Conservation (phyloP, 2,888 invertebrate species). For the Peribatodes rhomboidaria region DNA sequence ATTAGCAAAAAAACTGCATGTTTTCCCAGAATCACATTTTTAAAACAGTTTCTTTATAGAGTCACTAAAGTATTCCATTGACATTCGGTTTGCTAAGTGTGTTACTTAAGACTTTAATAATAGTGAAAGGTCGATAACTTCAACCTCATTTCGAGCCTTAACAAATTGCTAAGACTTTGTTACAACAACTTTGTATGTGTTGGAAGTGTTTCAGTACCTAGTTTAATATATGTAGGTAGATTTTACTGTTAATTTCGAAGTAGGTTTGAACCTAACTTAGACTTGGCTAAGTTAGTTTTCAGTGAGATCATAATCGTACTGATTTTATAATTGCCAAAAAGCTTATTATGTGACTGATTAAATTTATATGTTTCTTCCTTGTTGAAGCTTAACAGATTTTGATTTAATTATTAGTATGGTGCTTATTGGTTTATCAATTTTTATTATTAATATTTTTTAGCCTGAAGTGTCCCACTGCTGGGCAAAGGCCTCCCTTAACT, state of each 20-base stretch:
- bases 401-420: too few relatives aligned
- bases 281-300: constrained; percentile 4
- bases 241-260: constrained; percentile 39
- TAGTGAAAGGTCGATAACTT: constrained; percentile 39
- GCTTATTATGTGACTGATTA: not conserved
- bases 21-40: constrained; percentile 4
- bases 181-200: constrained; percentile 37
- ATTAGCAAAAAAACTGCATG: not conserved
- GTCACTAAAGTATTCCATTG: constrained; percentile 30
- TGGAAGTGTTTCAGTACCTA: constrained; percentile 36
- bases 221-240: constrained; percentile 39
- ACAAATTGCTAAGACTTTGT: constrained; percentile 40
- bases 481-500: too few relatives aligned
- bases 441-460: too few relatives aligned
- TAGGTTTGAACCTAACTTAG: constrained; percentile 34
- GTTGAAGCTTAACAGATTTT: too few relatives aligned
- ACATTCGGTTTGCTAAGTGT: constrained; percentile 37
- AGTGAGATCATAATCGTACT: not conserved
- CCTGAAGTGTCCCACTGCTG: too few relatives aligned
- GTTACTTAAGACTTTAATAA: constrained; percentile 40
- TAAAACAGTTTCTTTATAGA: constrained; percentile 17
- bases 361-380: not conserved
- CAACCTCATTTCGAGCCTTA: constrained; percentile 37
- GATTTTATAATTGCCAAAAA: not conserved
- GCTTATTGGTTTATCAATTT: too few relatives aligned